A percentile compares a stretch with the other conserved stretches of the same genome.
Evolutionary conservation across 2,888 invertebrate species (phyloP).

Genomic region (Caenorhabditis auriculariae): DNA sequence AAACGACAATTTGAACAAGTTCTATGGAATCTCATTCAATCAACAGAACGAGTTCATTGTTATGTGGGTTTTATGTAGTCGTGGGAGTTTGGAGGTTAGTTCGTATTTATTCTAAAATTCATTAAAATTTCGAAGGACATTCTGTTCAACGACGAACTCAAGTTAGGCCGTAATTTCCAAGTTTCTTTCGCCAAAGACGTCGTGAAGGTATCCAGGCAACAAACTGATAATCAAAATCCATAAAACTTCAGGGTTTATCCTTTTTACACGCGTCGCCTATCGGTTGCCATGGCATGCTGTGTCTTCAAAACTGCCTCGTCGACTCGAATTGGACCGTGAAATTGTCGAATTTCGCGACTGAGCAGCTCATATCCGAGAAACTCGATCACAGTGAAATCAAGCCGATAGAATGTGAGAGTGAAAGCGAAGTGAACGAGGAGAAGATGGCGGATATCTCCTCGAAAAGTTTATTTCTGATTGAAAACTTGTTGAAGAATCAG

Average conservation of each 20-base stretch:
- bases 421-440: slow-evolving; percentile 6
- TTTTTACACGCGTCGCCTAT: slow-evolving; percentile 57
- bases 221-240: not conserved
- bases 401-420: slow-evolving; percentile 7
- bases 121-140: slow-evolving; percentile 50
- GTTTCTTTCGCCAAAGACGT: slow-evolving; percentile 62
- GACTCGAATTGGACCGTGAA: slow-evolving; percentile 63
- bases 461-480: slow-evolving; percentile 1
- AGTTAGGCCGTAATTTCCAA: slow-evolving; percentile 61
- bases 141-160: slow-evolving; percentile 61
- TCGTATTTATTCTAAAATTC: not conserved
- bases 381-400: slow-evolving; percentile 44
- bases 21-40: slow-evolving; percentile 62
- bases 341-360: slow-evolving; percentile 60
- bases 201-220: slow-evolving; percentile 43
- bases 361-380: slow-evolving; percentile 57
- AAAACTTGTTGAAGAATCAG: not conserved
- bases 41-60: slow-evolving; percentile 62
- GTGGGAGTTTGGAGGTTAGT: slow-evolving; percentile 56
- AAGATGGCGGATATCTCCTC: slow-evolving; percentile 19
- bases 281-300: slow-evolving; percentile 55
- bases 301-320: slow-evolving; percentile 61
- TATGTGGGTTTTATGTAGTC: slow-evolving; percentile 57
- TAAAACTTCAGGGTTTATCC: slow-evolving; percentile 43
- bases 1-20: slow-evolving; percentile 61